A percentile compares a stretch with the other conserved stretches of the same genome.
These are phyloP conservation scores for Leptopilina clavipes DNA, from an alignment of 1,140 invertebrate species.

Conservation along the genomic window DNA sequence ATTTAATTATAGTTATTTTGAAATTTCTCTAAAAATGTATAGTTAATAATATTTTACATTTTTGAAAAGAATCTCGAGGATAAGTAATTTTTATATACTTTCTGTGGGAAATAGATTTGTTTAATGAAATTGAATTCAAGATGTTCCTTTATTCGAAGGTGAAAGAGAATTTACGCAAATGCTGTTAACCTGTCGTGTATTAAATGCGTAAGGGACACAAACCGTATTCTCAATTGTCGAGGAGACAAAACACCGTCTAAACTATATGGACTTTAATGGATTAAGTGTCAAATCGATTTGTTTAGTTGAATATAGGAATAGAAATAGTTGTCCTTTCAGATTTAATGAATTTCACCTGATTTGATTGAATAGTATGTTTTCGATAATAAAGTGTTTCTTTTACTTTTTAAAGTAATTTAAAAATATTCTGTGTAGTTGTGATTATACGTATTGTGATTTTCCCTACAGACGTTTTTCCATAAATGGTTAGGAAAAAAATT, in stretches of 20 bases:
- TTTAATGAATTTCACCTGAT: background rate
- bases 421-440: too few species aligned
- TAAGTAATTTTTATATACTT: too few species aligned
- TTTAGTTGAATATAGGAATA: background rate
- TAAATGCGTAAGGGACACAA: background rate
- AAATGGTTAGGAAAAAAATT: background rate
- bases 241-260: background rate
- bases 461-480: background rate
- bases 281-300: constrained; percentile 1
- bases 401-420: too few species aligned
- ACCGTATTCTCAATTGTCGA: background rate
- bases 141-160: background rate
- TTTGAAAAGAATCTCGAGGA: background rate
- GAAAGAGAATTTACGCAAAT: background rate
- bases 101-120: background rate
- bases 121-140: background rate
- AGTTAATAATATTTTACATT: too few species aligned
- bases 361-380: background rate
- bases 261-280: constrained; percentile 13
- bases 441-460: background rate
- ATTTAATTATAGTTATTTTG: background rate
- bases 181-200: background rate
- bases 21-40: background rate
- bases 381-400: too few species aligned
- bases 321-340: background rate